phyloP scores from a whole-genome alignment of 2,797 vertebrate species.

The Fistularia commersonii region DNA sequence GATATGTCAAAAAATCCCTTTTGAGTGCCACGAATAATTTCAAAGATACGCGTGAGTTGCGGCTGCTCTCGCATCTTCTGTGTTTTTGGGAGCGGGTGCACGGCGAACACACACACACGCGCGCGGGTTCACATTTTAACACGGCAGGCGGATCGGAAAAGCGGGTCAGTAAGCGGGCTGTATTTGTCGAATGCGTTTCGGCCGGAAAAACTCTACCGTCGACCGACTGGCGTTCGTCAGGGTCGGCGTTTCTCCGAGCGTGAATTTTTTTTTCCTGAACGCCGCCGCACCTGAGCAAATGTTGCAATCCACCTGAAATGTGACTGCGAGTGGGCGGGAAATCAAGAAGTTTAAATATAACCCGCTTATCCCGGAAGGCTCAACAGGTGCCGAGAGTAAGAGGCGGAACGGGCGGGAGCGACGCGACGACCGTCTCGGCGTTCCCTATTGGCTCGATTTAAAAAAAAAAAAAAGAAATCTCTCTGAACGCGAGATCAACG shows the following conservation, averaged over 20 bases:
- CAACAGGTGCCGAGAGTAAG: slow-evolving; percentile 62
- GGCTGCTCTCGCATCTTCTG: slow-evolving; percentile 29
- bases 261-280: slow-evolving; percentile 33
- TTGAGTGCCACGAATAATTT: slow-evolving; percentile 58
- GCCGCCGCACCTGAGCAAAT: slow-evolving; percentile 34
- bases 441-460: slow-evolving; percentile 51
- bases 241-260: slow-evolving; percentile 19
- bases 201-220: slow-evolving; percentile 9
- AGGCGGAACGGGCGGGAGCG: slow-evolving; percentile 43
- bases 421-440: slow-evolving; percentile 47
- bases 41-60: slow-evolving; percentile 43
- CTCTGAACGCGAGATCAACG: slow-evolving; percentile 64
- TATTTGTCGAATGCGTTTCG: too few relatives aligned
- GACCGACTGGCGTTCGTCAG: slow-evolving; percentile 15
- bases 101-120: slow-evolving; percentile 19
- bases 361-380: slow-evolving; percentile 50
- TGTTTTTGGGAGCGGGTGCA: slow-evolving; percentile 47
- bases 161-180: slow-evolving; percentile 12
- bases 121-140: slow-evolving; percentile 36
- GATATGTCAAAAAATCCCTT: slow-evolving; percentile 55
- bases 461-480: slow-evolving; percentile 30
- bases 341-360: slow-evolving; percentile 56
- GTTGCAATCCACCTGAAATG: slow-evolving; percentile 66
- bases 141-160: slow-evolving; percentile 14
- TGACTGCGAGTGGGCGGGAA: slow-evolving; percentile 32